These are phyloP conservation scores for Tiaroga cobitis DNA, from an alignment of 2,797 vertebrate species.

Conservation along the genomic window DNA sequence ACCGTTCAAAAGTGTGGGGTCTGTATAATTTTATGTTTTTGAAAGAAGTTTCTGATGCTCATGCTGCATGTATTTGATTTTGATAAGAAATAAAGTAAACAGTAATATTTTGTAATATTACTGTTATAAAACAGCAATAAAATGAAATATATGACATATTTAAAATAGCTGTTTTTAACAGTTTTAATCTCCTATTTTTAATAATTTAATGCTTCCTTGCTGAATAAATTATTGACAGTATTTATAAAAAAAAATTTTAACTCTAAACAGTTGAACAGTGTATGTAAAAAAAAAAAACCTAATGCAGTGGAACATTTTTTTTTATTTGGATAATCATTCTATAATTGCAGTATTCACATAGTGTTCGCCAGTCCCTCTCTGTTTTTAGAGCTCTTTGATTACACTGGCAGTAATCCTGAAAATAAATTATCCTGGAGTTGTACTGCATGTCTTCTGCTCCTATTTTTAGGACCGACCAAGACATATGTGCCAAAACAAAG, in stretches of 20 bases:
- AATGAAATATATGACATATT: neutral
- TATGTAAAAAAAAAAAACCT: neutral
- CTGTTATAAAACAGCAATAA: no score
- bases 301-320: neutral
- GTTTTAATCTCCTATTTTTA: neutral
- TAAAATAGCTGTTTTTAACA: neutral
- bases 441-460: slow-evolving; percentile 21
- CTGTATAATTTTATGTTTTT: neutral
- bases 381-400: slow-evolving; percentile 10
- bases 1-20: neutral
- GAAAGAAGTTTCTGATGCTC: neutral
- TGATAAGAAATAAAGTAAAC: neutral
- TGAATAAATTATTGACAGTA: neutral
- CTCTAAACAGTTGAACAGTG: no score
- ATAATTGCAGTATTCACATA: neutral
- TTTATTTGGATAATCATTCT: neutral
- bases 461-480: slow-evolving; percentile 31
- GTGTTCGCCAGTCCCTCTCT: neutral
- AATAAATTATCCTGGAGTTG: slow-evolving; percentile 25
- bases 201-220: neutral
- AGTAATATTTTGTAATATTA: neutral
- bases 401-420: slow-evolving; percentile 26
- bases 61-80: neutral
- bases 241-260: no score
- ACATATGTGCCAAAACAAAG: slow-evolving; percentile 22